Evolutionary conservation across 1,140 invertebrate genomes (phyloP).

Genomic region (Melanaphis sacchari): DNA sequence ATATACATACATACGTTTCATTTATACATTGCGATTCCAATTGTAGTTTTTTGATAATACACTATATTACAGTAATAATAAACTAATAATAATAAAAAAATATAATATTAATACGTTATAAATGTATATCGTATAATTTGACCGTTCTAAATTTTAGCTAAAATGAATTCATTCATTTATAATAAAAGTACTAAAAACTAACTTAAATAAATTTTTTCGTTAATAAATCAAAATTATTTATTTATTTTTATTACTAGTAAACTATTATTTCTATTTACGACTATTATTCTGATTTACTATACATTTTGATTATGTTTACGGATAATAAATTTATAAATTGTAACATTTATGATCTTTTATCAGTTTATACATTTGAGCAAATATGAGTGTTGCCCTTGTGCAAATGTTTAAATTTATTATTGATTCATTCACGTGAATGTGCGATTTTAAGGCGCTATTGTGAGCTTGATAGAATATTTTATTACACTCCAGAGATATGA

Average conservation of each 20-base stretch:
- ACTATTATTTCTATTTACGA: not conserved
- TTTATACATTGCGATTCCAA: not conserved
- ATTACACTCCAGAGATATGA: not conserved
- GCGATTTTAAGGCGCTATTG: not conserved
- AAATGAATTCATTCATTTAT: not conserved
- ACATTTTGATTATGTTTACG: not conserved
- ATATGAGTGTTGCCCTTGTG: not conserved
- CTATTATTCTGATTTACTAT: not conserved
- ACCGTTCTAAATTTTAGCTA: not conserved
- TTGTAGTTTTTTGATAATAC: not conserved
- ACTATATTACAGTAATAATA: not conserved
- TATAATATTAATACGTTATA: not conserved
- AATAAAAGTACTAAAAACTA: not conserved
- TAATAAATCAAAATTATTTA: not conserved
- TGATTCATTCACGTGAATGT: not conserved
- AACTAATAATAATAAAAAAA: too few relatives aligned
- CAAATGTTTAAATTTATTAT: not conserved
- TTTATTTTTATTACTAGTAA: not conserved
- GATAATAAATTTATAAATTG: not conserved
- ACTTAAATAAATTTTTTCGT: not conserved
- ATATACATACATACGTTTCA: too few relatives aligned
- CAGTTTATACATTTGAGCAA: not conserved
- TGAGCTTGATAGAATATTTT: not conserved
- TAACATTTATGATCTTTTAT: not conserved
- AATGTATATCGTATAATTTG: not conserved